phyloP scores from a whole-genome alignment of 2,888 invertebrate species.

The Thumatha senex region DNA sequence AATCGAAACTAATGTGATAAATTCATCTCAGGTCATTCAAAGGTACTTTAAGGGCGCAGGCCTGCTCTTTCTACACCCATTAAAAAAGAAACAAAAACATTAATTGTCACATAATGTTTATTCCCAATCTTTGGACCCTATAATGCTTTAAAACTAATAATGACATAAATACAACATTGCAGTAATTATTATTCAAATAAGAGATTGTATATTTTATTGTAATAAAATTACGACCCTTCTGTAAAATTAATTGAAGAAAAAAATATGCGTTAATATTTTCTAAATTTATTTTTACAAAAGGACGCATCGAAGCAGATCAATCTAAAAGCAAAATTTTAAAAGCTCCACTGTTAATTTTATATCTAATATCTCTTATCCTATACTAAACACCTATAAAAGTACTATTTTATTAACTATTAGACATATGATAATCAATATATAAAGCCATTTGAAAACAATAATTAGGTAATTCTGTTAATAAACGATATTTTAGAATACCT shows the following conservation, averaged over 20 bases:
- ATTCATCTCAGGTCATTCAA: no score
- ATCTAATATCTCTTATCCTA: constrained; percentile 67
- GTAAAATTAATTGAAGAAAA: constrained; percentile 53
- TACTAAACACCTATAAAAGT: constrained; percentile 65
- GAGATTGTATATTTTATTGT: constrained; percentile 49
- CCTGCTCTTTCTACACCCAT: neutral
- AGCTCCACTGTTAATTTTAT: constrained; percentile 68
- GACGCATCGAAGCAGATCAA: constrained; percentile 56
- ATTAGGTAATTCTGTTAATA: constrained; percentile 32
- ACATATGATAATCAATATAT: constrained; percentile 41
- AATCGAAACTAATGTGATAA: no score
- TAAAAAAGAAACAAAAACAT: constrained; percentile 64
- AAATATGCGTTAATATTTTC: constrained; percentile 13
- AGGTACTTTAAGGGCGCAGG: no score
- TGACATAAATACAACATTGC: constrained; percentile 82
- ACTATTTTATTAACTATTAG: constrained; percentile 60
- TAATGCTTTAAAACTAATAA: constrained; percentile 87
- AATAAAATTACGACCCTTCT: constrained; percentile 38
- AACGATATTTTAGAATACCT: constrained; percentile 26
- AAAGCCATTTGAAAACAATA: constrained; percentile 32
- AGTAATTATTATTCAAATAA: constrained; percentile 61
- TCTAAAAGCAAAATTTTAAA: constrained; percentile 72
- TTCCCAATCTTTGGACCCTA: constrained; percentile 90
- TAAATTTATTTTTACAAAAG: constrained; percentile 58
- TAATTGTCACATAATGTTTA: constrained; percentile 86